Evolutionary conservation across 2,888 invertebrate species (phyloP).

Genomic region (Synanthedon formicaeformis): DNA sequence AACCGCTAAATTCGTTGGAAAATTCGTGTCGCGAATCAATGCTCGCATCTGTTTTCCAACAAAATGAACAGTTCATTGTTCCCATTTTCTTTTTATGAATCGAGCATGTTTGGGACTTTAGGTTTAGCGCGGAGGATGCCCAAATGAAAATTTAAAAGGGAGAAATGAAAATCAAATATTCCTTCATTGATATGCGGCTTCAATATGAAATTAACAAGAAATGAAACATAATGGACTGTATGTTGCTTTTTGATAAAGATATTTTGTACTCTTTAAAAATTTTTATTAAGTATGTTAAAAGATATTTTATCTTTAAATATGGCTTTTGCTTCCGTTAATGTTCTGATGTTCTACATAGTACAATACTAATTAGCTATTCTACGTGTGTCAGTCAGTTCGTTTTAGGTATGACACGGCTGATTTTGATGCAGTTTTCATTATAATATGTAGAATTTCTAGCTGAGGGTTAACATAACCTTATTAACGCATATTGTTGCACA

Average conservation of each 20-base stretch:
- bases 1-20: constrained; percentile 60
- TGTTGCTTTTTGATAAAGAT: not conserved
- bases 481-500: no score
- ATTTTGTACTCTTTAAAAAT: no score
- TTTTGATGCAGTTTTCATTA: no score
- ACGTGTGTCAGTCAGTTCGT: no score
- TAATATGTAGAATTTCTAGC: no score
- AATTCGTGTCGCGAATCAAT: constrained; percentile 42
- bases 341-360: no score
- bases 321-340: no score
- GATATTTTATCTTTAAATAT: no score
- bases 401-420: no score
- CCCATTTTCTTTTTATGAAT: constrained; percentile 45
- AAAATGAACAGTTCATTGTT: constrained; percentile 37
- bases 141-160: constrained; percentile 6
- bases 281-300: no score
- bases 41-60: constrained; percentile 18
- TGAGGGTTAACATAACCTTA: no score
- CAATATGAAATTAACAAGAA: not conserved
- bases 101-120: constrained; percentile 43
- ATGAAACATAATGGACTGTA: constrained; percentile 29
- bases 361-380: no score
- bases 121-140: constrained; percentile 36
- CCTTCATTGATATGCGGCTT: constrained; percentile 43
- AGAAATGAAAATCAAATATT: constrained; percentile 53